Conservation (phyloP, 2,888 invertebrate species). For the Scaptomyza caliginosa region DNA sequence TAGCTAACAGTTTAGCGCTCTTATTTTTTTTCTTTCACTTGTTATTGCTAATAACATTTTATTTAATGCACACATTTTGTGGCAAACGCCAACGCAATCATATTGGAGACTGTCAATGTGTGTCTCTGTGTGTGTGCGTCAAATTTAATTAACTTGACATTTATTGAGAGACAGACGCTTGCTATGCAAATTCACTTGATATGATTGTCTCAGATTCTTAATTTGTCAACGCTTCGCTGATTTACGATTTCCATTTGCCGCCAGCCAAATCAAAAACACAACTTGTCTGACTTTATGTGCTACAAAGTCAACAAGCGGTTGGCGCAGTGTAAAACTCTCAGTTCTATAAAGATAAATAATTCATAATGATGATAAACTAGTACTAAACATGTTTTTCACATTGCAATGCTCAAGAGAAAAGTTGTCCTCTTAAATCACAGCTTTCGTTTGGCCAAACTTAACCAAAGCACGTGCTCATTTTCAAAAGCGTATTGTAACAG, state of each 20-base stretch:
- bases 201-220: conserved; percentile 33
- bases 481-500: background rate
- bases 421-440: background rate
- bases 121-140: conserved; percentile 10
- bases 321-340: background rate
- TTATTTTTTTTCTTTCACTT: background rate
- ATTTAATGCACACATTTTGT: conserved; percentile 33
- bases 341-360: background rate
- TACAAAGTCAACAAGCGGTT: conserved; percentile 14
- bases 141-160: conserved; percentile 54
- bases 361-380: too few relatives aligned
- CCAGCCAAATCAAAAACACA: conserved; percentile 10
- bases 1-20: background rate
- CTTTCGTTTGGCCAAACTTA: background rate
- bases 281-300: background rate
- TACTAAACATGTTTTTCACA: background rate
- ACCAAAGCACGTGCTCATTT: background rate
- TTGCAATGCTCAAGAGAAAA: background rate
- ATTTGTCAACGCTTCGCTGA: conserved; percentile 48
- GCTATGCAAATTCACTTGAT: conserved; percentile 42
- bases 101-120: background rate
- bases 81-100: conserved; percentile 19
- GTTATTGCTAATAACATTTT: conserved; percentile 26
- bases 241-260: conserved; percentile 21
- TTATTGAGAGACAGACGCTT: conserved; percentile 34